Evolutionary conservation across 2,888 invertebrate species (phyloP).

Genomic region (Eucriotettix oculatus): DNA sequence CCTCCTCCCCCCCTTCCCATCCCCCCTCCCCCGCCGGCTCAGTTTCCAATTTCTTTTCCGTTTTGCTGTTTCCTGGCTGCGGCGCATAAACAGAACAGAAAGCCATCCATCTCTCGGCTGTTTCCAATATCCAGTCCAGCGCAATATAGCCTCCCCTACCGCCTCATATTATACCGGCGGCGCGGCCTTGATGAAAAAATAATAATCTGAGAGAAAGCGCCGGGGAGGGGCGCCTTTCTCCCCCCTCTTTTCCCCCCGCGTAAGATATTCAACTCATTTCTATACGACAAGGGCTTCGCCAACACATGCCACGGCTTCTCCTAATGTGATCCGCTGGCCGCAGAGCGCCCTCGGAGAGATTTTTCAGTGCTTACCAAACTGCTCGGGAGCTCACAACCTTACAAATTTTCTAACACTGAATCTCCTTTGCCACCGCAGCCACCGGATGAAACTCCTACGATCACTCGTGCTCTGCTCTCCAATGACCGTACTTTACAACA

Average conservation of each 20-base stretch:
- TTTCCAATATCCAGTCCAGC: slow-evolving; percentile 7
- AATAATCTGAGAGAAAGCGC: slow-evolving; percentile 25
- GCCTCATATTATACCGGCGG: not conserved
- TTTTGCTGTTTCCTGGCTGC: slow-evolving; percentile 8
- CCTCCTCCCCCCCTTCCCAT: not conserved
- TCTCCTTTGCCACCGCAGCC: no score
- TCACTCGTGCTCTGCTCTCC: no score
- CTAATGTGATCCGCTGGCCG: no score
- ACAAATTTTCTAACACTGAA: no score
- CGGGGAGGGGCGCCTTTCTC: not conserved
- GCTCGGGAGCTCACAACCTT: no score
- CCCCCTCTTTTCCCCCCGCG: not conserved
- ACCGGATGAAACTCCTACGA: no score
- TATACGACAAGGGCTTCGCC: not conserved
- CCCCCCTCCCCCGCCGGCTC: slow-evolving; percentile 6
- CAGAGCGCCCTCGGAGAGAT: no score
- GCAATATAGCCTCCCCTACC: not conserved
- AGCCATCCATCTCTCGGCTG: slow-evolving; percentile 8
- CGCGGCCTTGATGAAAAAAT: slow-evolving; percentile 25
- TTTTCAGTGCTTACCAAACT: no score
- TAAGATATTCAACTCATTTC: not conserved
- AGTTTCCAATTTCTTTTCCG: slow-evolving; percentile 13
- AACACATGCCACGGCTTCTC: not conserved
- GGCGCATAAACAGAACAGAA: slow-evolving; percentile 9
- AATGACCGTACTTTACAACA: no score